Conservation (phyloP, 1,140 invertebrate species). For the Aleiodes sp. region DNA sequence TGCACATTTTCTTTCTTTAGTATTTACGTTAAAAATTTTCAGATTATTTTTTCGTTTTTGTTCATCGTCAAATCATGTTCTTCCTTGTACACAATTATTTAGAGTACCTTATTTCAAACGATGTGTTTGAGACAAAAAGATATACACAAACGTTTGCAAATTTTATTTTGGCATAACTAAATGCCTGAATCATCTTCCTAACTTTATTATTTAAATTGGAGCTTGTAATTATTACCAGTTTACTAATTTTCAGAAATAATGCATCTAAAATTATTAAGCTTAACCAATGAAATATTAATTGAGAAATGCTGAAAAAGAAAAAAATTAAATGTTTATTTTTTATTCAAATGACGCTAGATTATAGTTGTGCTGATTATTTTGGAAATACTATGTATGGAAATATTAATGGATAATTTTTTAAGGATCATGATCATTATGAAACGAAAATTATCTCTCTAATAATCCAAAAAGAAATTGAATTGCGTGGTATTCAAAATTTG, state of each 20-base stretch:
- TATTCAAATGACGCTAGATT: not conserved
- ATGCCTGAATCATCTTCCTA: too few relatives aligned
- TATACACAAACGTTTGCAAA: too few relatives aligned
- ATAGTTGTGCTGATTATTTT: too few relatives aligned
- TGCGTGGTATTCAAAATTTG: not conserved
- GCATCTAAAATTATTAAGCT: not conserved
- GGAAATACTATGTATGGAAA: not conserved
- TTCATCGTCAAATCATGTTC: slow-evolving; percentile 29
- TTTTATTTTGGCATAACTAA: too few relatives aligned
- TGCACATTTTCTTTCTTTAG: not conserved
- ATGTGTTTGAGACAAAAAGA: not conserved
- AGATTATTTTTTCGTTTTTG: not conserved
- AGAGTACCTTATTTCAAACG: not conserved
- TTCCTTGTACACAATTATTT: too few relatives aligned
- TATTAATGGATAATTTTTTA: not conserved
- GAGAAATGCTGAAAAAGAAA: not conserved
- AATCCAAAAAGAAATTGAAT: not conserved
- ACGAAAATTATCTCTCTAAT: not conserved
- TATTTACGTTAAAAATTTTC: not conserved
- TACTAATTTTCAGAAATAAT: not conserved
- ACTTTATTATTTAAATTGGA: too few relatives aligned
- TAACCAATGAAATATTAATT: not conserved
- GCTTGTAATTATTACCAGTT: too few relatives aligned
- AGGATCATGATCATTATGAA: not conserved
- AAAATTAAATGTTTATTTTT: not conserved